Base-by-base conservation (phyloP, 1,140 invertebrate species). In the Lanistes nyassanus region DNA sequence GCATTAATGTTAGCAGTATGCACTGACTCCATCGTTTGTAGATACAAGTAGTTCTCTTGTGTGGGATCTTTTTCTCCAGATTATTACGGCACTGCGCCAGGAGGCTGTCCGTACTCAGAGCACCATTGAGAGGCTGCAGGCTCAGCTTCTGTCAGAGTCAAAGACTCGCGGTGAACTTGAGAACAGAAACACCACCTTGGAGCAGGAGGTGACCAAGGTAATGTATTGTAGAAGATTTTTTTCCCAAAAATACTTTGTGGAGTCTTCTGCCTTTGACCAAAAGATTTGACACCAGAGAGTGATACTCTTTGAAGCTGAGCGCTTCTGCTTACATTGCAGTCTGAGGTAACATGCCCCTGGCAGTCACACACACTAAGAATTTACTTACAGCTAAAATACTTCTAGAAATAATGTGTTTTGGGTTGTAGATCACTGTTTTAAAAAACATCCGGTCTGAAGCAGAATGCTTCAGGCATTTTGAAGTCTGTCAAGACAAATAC, bases 121-220 rank as follows among this genome's bases (percentile, higher is more conserved):
- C 0, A 74, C 80, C 16, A 62, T 77, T n/a, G 83, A 84, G 29
- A 67, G 81, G 51, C 55, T 83, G 6, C 82, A 86, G 70, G 75
- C 80, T 9, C 85, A 85, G 65, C 73, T 88, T 23, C 75, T 82
- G 56, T 82, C 82, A 51, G 85, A 87, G 71, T 76, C 76, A 21
- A 84, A 84, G 69, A 80, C 82, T 29, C 77, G 84, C 7, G 72
- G 76, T n/a, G 84, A 84, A 39, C 67, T 87, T 47, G 84, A 87
- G 76, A 86, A 84, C 58, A 79, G 84, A 36, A 88, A 87, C 51
- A 76, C 76, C 39, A 78, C 80, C 0, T 80, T 84, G 5, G 85
- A 86, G 36, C 80, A 82, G 56, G 86, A 87, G 77, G 83, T 87
- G 73, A 82, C 81, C 5, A 86, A 86, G 82, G 86, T 87, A 36